phyloP scores from a whole-genome alignment of 2,888 invertebrate genomes.

The Orgyia antiqua region DNA sequence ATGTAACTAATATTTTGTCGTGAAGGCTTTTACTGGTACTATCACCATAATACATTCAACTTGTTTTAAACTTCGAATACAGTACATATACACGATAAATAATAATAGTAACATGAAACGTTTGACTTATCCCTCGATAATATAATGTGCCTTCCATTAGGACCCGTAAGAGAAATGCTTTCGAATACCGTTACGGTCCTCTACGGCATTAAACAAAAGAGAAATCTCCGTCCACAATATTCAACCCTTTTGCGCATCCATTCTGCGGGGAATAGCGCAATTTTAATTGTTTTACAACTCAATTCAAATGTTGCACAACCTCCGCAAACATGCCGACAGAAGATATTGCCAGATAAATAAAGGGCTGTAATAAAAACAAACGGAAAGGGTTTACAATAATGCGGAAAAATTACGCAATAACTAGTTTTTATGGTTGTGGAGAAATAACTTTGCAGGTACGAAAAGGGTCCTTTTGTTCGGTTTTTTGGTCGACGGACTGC shows the following conservation, averaged over 20 bases:
- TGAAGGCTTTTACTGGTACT: conserved; percentile 23
- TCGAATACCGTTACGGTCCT: conserved; percentile 62
- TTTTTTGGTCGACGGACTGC: conserved; percentile 23
- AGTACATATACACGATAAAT: conserved; percentile 28
- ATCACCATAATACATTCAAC: conserved; percentile 28
- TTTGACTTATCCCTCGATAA: conserved; percentile 46
- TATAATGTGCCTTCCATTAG: conserved; percentile 46
- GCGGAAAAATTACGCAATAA: conserved; percentile 75
- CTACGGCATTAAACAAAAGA: conserved; percentile 37
- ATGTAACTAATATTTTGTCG: conserved; percentile 7
- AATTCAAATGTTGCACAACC: conserved; percentile 61
- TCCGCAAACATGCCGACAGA: conserved; percentile 66
- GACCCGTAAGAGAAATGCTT: conserved; percentile 43
- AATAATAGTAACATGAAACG: conserved; percentile 31
- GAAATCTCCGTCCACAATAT: conserved; percentile 50
- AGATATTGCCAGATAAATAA: conserved; percentile 44
- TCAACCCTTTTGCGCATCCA: conserved; percentile 69
- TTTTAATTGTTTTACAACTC: conserved; percentile 70
- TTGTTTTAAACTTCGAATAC: conserved; percentile 21
- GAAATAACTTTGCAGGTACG: conserved; percentile 71
- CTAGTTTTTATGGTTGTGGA: conserved; percentile 51
- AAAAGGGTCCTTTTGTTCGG: conserved; percentile 43
- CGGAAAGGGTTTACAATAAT: conserved; percentile 75
- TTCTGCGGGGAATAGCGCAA: conserved; percentile 71
- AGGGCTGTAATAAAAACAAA: conserved; percentile 68